A percentile compares a stretch with the other conserved stretches of the same genome.
Evolutionary conservation across 2,888 invertebrate genomes (phyloP).

Genomic region (Rhorus exstirpatorius): DNA sequence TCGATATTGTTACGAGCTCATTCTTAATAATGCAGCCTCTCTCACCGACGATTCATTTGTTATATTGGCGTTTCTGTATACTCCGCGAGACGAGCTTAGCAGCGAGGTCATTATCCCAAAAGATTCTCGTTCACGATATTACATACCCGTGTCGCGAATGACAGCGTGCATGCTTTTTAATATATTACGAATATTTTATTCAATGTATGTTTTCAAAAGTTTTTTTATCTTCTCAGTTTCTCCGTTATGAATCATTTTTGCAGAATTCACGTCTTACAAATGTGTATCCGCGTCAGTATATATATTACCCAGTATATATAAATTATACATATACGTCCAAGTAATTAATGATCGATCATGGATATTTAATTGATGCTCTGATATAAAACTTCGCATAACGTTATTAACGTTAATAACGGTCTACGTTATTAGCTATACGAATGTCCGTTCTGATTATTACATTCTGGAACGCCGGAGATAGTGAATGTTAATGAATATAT

Average conservation of each 20-base stretch:
- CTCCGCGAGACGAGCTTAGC: constrained; percentile 17
- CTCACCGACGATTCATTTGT: constrained; percentile 68
- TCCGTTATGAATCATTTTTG: background rate
- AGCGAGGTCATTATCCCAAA: constrained; percentile 60
- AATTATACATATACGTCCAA: background rate
- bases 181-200: constrained; percentile 14
- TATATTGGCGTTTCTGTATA: constrained; percentile 46
- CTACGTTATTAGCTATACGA: constrained; percentile 66
- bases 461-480: constrained; percentile 60
- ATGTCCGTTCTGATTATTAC: constrained; percentile 68
- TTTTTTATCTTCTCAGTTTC: constrained; percentile 33
- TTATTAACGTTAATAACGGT: constrained; percentile 1
- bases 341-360: constrained; percentile 46
- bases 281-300: background rate
- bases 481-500: constrained; percentile 20
- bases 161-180: constrained; percentile 34
- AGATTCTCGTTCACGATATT: constrained; percentile 63
- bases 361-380: constrained; percentile 42
- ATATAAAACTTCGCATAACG: constrained; percentile 26
- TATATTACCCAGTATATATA: constrained; percentile 4
- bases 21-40: constrained; percentile 82
- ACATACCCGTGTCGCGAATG: constrained; percentile 46
- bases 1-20: constrained; percentile 85
- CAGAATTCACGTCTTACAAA: background rate
- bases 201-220: constrained; percentile 34